A percentile compares a stretch with the other conserved stretches of the same genome.
phyloP scores from a whole-genome alignment of 2,888 invertebrate species.

The Drosophila affinis region DNA sequence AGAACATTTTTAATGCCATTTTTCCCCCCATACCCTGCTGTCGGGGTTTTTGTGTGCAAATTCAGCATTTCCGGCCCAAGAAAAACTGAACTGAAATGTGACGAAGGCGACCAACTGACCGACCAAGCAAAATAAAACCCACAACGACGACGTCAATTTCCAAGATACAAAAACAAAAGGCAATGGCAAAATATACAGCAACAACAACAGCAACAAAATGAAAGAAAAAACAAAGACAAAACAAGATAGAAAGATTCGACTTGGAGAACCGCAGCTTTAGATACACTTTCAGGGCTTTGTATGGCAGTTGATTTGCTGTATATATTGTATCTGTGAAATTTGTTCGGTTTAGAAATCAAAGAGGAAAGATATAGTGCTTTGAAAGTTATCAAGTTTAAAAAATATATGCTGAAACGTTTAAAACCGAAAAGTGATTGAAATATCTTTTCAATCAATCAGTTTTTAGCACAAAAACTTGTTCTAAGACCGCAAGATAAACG shows the following conservation, averaged over 20 bases:
- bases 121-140: conserved; percentile 44
- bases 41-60: conserved; percentile 67
- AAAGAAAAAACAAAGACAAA: background rate
- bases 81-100: conserved; percentile 71
- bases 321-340: too few relatives aligned
- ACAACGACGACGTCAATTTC: conserved; percentile 59
- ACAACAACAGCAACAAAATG: background rate
- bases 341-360: too few relatives aligned
- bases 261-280: background rate
- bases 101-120: conserved; percentile 62
- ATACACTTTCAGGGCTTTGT: background rate
- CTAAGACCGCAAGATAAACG: too few relatives aligned
- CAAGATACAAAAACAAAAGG: conserved; percentile 63
- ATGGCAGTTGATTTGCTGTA: too few relatives aligned
- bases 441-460: too few relatives aligned
- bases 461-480: too few relatives aligned
- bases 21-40: conserved; percentile 32
- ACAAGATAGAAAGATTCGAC: background rate
- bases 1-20: conserved; percentile 64
- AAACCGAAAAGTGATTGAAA: too few relatives aligned
- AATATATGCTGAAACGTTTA: too few relatives aligned
- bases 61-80: conserved; percentile 79
- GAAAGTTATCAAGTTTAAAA: too few relatives aligned
- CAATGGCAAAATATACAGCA: conserved; percentile 13
- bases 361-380: too few relatives aligned